Conservation (phyloP, 2,888 invertebrate species). For the Drosophila seclusa region DNA sequence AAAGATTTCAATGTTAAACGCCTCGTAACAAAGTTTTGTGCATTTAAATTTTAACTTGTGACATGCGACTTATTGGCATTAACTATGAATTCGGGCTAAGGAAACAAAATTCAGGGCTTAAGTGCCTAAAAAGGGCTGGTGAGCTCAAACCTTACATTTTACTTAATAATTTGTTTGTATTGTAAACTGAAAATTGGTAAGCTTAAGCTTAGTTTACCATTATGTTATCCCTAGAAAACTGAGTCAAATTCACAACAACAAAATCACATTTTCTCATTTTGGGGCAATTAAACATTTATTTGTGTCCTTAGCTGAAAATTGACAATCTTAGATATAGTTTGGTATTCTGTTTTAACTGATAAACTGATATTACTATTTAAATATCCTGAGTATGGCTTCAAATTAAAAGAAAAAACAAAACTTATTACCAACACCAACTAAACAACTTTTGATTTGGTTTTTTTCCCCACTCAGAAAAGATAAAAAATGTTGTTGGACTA, state of each 20-base stretch:
- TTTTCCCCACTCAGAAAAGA: background rate
- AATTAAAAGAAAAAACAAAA: background rate
- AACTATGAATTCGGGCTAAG: conserved; percentile 9
- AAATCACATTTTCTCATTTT: background rate
- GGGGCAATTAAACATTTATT: background rate
- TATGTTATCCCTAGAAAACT: background rate
- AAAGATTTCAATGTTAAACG: conserved; percentile 29
- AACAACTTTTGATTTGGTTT: background rate
- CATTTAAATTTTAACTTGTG: conserved; percentile 4
- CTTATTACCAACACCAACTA: background rate
- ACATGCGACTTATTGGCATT: conserved; percentile 11
- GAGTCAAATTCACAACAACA: background rate
- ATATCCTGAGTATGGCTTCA: background rate
- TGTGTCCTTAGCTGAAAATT: background rate
- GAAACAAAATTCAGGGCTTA: background rate
- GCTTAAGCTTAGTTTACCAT: background rate
- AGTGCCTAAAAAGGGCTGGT: background rate
- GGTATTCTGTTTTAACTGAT: background rate
- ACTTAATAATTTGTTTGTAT: background rate
- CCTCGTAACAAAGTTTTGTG: conserved; percentile 9
- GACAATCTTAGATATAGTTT: background rate
- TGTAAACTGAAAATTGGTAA: background rate
- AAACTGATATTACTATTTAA: background rate
- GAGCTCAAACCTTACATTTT: background rate
- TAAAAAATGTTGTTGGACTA: background rate